Base-by-base conservation (phyloP, 1,140 invertebrate species). In the Drosophila pallidifrons region DNA sequence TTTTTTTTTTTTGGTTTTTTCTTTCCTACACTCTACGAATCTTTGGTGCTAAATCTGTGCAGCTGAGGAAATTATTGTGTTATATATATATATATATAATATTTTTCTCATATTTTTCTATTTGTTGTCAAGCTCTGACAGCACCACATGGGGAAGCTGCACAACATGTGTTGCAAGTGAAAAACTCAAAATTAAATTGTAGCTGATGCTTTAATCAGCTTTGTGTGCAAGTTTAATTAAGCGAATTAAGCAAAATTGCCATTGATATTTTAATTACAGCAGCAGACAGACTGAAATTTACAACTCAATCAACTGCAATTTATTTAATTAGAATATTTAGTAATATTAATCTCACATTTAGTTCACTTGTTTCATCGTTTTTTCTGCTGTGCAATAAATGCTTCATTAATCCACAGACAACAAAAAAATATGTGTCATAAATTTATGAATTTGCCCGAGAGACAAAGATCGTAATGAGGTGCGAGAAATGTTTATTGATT, bases 401-500 rank as follows among this genome's bases (percentile, higher is more conserved):
- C 10, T 46, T 45, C 13, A 55, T 65, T 65, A 65, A 65, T 59
- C 16, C 54, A 15, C 10, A 4, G 16, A 54, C 25, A 32, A 54
- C 11, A 57, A 38, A 47, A 60, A 60, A 25, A n/a, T 20, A 20
- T 25, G 8, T 49, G 59, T 38, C 59, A 51, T 63, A 51, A 63
- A 38, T 63, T 35, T 10, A 52, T 45, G 49, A 52, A 43, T 41
- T 64, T 64, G 16, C 10, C 32, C 15, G 11, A 64, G 11, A 25
- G 7, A 49, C 30, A 32, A 6, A 54, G 15, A 66, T 41, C 54
- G 54, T 52, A 59, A 69, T 54, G 46, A 74, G 63, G 74, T 81
- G 75, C 46, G 79, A 77, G 55, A 82, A 73, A 75, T 64, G 47
- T 38, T 25, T 69, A 79, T 87, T 76, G 82, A 77, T 82, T 78